These are phyloP conservation scores for Chironex yamaguchii DNA, from an alignment of 30 jellyfish, hydroid and myxozoan genomes.

Conservation along the genomic window DNA sequence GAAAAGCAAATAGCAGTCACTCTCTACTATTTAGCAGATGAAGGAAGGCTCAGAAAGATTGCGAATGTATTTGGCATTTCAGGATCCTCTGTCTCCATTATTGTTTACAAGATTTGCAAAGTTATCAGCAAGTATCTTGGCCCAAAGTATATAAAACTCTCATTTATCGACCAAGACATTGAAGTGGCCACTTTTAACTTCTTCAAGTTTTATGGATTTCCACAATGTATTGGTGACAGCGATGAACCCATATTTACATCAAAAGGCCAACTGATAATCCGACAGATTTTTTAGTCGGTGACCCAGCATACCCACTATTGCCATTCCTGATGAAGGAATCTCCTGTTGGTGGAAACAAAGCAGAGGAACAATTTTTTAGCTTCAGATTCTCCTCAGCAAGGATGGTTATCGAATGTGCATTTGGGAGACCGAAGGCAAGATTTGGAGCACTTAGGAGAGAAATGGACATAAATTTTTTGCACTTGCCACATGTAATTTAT, in stretches of 20 bases:
- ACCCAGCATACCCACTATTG: constrained; percentile 81
- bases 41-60: constrained; percentile 55
- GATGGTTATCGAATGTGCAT: constrained; percentile 70
- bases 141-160: constrained; percentile 32
- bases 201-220: constrained; percentile 38
- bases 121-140: constrained; percentile 24
- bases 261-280: constrained; percentile 16
- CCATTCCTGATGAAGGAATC: constrained; percentile 75
- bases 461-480: constrained; percentile 32
- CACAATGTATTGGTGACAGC: constrained; percentile 72
- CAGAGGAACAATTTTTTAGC: constrained; percentile 58
- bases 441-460: constrained; percentile 52
- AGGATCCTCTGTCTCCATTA: constrained; percentile 48
- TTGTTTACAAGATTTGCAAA: constrained; percentile 2
- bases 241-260: constrained; percentile 57
- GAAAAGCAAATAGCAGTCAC: constrained; percentile 49
- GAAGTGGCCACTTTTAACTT: neutral
- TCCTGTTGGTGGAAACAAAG: constrained; percentile 47
- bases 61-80: constrained; percentile 70
- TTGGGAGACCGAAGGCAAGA: constrained; percentile 70
- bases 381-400: constrained; percentile 70
- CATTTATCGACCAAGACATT: constrained; percentile 20
- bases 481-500: constrained; percentile 33
- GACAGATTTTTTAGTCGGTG: constrained; percentile 53
- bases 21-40: constrained; percentile 56